A percentile compares a stretch with the other conserved stretches of the same genome.
These are phyloP conservation scores for Pomacea maculata DNA, from an alignment of 1,140 invertebrate species.

Conservation along the genomic window DNA sequence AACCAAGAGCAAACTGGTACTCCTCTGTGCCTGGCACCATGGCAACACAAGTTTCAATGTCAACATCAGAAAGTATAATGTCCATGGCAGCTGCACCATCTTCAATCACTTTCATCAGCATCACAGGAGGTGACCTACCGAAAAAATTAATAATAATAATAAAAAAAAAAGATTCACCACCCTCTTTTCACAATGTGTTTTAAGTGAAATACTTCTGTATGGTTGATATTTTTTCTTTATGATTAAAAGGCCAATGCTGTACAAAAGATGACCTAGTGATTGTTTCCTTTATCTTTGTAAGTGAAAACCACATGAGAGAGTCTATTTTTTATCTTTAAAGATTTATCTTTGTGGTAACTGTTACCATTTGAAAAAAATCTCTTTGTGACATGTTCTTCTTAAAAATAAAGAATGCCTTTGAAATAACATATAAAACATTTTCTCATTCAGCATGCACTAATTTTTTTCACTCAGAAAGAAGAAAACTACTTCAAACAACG, in stretches of 20 bases:
- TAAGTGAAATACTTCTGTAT: neutral
- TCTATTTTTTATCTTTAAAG: too few species aligned
- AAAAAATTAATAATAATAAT: neutral
- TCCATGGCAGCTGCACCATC: slow-evolving; percentile 26
- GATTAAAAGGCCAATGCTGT: neutral
- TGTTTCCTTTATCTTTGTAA: too few species aligned
- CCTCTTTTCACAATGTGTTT: neutral
- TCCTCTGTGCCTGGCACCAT: slow-evolving; percentile 73
- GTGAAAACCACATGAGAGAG: too few species aligned
- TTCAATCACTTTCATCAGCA: slow-evolving; percentile 27
- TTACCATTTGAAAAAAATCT: too few species aligned
- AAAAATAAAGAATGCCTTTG: too few species aligned
- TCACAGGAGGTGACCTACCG: slow-evolving; percentile 24
- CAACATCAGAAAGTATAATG: slow-evolving; percentile 12
- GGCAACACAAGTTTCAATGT: slow-evolving; percentile 57
- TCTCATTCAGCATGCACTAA: too few species aligned
- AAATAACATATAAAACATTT: too few species aligned
- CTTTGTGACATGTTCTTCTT: too few species aligned
- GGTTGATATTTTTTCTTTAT: neutral
- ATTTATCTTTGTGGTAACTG: too few species aligned
- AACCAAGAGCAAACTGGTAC: slow-evolving; percentile 73
- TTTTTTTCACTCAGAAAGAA: too few species aligned
- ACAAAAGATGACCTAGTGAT: neutral
- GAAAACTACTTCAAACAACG: neutral
- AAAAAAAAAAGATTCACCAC: neutral